Evolutionary conservation across 1,140 invertebrate species (phyloP), one percentile per base, ranked within the genome.

Genomic region (Stegodyphus mimosarum): DNA sequence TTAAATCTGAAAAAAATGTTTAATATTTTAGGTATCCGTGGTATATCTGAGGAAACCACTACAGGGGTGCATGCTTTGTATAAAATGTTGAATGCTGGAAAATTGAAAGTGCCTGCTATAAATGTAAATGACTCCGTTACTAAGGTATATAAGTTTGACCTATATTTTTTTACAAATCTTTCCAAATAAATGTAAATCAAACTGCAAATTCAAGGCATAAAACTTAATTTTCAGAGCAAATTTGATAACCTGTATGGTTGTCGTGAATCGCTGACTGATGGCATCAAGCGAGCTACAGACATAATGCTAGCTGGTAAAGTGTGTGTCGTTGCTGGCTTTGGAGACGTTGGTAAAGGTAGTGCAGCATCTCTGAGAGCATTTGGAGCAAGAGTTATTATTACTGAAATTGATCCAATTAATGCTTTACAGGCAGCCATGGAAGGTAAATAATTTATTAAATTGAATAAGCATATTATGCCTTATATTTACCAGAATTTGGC

Each of bases 171-270:
- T 60, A 60, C 15, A 10, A 15, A 10, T 60, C 15, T 2, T 60
- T 9, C 5, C 15, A 10, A 60, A 60, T 10, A 60, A 10, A 60
- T 60, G 9, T 60, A 60, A 10, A 15, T 10, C 55, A 10, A 10
- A 15, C 55, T 60, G 55, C 9, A 60, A 60, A 10, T 1, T 60
- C 15, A 33, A 33, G 33, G 33, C 15, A 60, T 60, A 60, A 60
- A 60, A 75, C 48, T 87, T 74, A 67, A 60, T 87, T 91, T 90
- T 53, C 87, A 96, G 95, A 99, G 97, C 91, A 99, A 99, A 92
- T 99, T 99, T 92, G 99, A 99, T 91, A 99, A 99, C 90, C 91
- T 99, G 50, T 99, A 99, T 91, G 99, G 99, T 86, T 99, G 98
- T 89, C 94, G 98, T 78, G 99, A 99, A 91, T 99, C 98, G 4